Conservation (phyloP, 2,113 vertebrate species). For the Rhinolophus ferrumequinum region DNA sequence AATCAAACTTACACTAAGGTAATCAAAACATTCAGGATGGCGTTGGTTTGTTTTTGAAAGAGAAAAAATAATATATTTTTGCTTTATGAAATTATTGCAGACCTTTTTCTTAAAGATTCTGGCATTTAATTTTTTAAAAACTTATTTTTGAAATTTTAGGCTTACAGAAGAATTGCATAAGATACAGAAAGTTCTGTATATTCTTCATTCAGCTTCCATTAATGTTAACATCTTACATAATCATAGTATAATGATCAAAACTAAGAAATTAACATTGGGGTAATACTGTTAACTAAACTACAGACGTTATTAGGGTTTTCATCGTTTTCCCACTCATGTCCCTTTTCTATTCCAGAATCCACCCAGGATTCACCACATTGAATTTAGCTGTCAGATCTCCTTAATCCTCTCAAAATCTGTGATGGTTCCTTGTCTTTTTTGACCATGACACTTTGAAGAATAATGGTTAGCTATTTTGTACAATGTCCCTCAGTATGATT, state of each 20-base stretch:
- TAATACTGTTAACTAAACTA: neutral
- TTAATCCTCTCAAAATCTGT: neutral
- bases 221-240: neutral
- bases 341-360: neutral
- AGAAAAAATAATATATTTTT: neutral
- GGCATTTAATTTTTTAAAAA: neutral
- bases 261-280: neutral
- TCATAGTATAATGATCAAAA: neutral
- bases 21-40: neutral
- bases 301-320: neutral
- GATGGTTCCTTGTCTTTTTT: neutral
- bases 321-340: neutral
- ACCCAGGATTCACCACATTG: neutral
- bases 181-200: neutral
- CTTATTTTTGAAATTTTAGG: slow-evolving; percentile 21
- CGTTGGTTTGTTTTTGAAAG: neutral
- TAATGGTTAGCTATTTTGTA: neutral
- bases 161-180: neutral
- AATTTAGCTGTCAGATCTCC: neutral
- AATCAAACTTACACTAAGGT: neutral
- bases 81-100: neutral
- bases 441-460: neutral
- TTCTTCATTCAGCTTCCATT: neutral
- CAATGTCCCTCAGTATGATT: neutral
- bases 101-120: slow-evolving; percentile 7